Percentiles rank a stretch among this genome's conserved stretches.
These are phyloP conservation scores for Paratilapia polleni DNA, from an alignment of 2,113 vertebrate species.

Conservation along the genomic window DNA sequence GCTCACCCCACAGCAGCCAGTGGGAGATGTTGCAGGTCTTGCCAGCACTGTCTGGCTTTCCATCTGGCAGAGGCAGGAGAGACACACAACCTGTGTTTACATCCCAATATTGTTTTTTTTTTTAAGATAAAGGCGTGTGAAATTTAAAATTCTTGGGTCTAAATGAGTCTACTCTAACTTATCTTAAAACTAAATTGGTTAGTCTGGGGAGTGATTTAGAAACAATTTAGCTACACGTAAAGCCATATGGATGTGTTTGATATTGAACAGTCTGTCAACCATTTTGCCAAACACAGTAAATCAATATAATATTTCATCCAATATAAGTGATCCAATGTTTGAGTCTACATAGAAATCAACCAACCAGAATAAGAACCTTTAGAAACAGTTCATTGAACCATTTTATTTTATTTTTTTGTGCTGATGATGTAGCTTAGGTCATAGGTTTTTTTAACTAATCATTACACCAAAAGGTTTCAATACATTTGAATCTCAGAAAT, in stretches of 20 bases:
- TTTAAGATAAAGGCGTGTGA: conserved; percentile 14
- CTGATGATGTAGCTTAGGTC: neutral
- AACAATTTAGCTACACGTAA: neutral
- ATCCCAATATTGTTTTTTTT: conserved; percentile 19
- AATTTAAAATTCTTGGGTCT: conserved; percentile 12
- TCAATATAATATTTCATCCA: conserved; percentile 11
- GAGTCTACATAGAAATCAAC: neutral
- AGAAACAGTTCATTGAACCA: neutral
- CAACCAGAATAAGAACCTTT: neutral
- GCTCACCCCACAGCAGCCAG: conserved; percentile 48
- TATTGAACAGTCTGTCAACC: neutral
- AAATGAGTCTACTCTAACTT: neutral
- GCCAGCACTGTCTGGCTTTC: conserved; percentile 68
- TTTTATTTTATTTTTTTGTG: neutral
- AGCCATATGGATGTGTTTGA: neutral
- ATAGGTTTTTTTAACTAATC: too few species aligned
- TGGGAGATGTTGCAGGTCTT: conserved; percentile 64
- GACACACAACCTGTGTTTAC: conserved; percentile 50
- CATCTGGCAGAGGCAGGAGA: conserved; percentile 55
- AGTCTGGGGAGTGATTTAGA: neutral
- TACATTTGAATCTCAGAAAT: neutral
- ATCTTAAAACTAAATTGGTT: neutral
- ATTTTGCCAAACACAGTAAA: neutral
- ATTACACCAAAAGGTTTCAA: neutral
- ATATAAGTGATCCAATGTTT: neutral